Percentiles rank a stretch among this genome's conserved stretches.
Evolutionary conservation across 2,888 invertebrate species (phyloP).

Genomic region (Campopleginae sp.): DNA sequence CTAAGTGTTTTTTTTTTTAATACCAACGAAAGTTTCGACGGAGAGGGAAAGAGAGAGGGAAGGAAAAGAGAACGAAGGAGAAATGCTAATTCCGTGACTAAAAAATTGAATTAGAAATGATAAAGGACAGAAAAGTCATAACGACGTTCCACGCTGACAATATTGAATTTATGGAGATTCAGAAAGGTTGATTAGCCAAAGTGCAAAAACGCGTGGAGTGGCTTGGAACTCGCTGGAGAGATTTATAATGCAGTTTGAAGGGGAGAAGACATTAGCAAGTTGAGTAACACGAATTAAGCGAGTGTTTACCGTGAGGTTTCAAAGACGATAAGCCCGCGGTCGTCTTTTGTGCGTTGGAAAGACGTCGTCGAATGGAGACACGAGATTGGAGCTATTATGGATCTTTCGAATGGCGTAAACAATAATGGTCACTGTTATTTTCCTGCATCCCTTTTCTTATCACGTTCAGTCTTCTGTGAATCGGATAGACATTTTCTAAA

Average conservation of each 20-base stretch:
- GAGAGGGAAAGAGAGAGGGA: neutral
- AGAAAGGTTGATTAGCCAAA: neutral
- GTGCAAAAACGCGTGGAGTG: neutral
- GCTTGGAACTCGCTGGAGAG: neutral
- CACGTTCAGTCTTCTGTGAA: neutral
- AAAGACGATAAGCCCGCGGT: neutral
- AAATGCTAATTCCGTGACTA: neutral
- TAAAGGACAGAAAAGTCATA: neutral
- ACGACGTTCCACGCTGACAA: neutral
- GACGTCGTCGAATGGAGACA: neutral
- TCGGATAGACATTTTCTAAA: neutral
- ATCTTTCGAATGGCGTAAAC: neutral
- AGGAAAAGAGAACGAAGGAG: neutral
- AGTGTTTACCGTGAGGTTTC: neutral
- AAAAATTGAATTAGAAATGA: neutral
- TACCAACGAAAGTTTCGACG: too few species aligned
- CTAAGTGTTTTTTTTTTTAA: too few species aligned
- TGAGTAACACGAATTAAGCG: slow-evolving; percentile 15
- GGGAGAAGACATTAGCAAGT: neutral
- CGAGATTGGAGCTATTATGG: neutral
- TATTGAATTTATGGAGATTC: neutral
- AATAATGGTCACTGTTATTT: neutral
- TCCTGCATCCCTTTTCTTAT: neutral
- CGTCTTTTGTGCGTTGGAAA: neutral
- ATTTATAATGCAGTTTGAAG: slow-evolving; percentile 20